Conservation (phyloP, 2,113 vertebrate genomes). For the Porphyrio hochstetteri region DNA sequence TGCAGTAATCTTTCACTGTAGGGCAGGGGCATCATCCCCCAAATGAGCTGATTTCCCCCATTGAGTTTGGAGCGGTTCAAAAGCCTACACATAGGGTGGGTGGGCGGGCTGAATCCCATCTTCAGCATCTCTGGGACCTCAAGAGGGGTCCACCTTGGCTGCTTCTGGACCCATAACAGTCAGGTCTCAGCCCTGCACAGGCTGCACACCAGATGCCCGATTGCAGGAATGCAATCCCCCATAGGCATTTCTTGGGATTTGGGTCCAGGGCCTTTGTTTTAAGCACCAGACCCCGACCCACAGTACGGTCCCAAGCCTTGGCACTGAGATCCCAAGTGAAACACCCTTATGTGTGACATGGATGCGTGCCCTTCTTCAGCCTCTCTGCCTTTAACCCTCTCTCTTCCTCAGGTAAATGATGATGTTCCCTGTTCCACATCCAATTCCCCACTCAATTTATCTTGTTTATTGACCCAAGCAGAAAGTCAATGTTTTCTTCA, state of each 20-base stretch:
- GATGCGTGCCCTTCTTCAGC: neutral
- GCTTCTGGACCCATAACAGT: neutral
- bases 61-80: neutral
- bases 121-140: neutral
- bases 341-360: fast-evolving
- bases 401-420: slow-evolving; percentile 50
- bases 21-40: neutral
- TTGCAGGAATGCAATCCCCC: neutral
- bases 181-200: neutral
- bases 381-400: slow-evolving; percentile 45
- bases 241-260: neutral
- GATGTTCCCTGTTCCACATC: slow-evolving; percentile 37
- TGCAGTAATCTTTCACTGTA: neutral
- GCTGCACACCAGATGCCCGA: neutral
- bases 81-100: too few species aligned
- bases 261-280: neutral
- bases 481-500: slow-evolving; percentile 75
- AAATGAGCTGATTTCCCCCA: fast-evolving
- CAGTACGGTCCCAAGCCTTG: neutral
- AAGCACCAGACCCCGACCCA: neutral
- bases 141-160: neutral
- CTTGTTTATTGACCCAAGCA: slow-evolving; percentile 74
- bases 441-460: slow-evolving; percentile 66
- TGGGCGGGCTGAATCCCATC: neutral
- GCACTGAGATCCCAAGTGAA: neutral